Base-by-base conservation (phyloP, 1,140 invertebrate species). In the Pantala flavescens region DNA sequence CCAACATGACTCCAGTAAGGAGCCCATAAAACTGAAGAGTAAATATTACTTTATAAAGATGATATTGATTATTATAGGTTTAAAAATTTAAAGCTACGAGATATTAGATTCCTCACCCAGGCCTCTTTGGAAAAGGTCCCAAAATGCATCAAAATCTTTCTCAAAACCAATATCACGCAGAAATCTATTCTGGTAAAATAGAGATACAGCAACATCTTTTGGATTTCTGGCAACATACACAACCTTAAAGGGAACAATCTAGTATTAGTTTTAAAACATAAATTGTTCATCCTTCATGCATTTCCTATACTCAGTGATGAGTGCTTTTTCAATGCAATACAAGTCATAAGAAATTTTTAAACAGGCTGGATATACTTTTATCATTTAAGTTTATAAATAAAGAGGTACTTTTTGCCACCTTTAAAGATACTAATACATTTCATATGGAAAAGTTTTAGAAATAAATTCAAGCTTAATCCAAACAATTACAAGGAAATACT, bases 1-100 rank as follows among this genome's bases (percentile, higher is more conserved):
- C 89, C 88, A 0, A 94, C 77, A 78, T 94, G 92, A 76, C 87
- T 86, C 85, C 90, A 93, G 79, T 84, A 88, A 0, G 92, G 91
- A 49, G 88, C 86, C 90, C 90, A 92, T 19, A 42, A 19, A 21
- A 87, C 86, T 76, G 21, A 55, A 24, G 2, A 42, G 19, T 14
- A 0, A 3, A 28, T 43, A 19, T 43, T 10, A 7, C n/a, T 9
- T 5, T 2, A 36, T 36, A 36, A 36, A 75, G 23, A 71, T 43
- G 16, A 73, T 55, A 42, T 49, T 16, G 10, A 71, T 21, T 19
- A 43, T 55, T 0, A 63, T 43, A 49, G 11, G 5, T 73, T 43
- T 43, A 5, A 3, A 55, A 43, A 24, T 23, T 16, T 74, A 74
- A 3, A 63, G 12, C 3, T 16, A 14, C n/a, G n/a, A 63, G 12